Evolutionary conservation across 2,113 vertebrate species (phyloP), one percentile per base, ranked within the genome.

Genomic region (Lethenteron reissneri): DNA sequence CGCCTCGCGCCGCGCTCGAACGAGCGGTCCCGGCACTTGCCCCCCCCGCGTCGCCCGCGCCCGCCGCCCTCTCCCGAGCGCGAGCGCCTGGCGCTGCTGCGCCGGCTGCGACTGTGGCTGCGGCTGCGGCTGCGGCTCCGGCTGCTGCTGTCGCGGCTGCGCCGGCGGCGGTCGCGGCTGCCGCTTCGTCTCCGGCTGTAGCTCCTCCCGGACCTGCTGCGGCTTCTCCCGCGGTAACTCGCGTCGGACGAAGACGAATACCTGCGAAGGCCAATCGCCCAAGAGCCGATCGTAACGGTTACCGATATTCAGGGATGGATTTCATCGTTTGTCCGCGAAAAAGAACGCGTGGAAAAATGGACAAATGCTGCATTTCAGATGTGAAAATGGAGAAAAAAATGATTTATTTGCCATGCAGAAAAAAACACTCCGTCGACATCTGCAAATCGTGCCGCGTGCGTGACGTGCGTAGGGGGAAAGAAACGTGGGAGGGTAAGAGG

Each of bases 71-170:
- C 59, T 83, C 83, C 8, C 83, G 78, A 0, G 89, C 86, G 71
- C 25, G 64, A 41, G 41, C 41, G 41, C 41, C 84, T 88, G 71
- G 90, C 87, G 0, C 81, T 81, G 12, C 85, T 85, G 17, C 86
- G 83, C 0, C 78, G 88, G 70, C 75, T 83, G 75, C 85, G 85
- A 41, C 83, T 75, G 0, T 83, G 89, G 72, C 82, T 75, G 0
- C 90, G 94, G 11, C 83, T 85, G 78, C 89, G 90, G 1, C 84
- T 91, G 9, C 85, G 90, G 79, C 92, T 96, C 56, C 84, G 78
- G 1, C 82, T 80, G 71, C 92, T 92, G 1, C 86, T 84, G 74
- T 84, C 83, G 10, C 82, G 84, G 14, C 83, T 82, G 2, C 84
- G 76, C 1, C 86, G 85, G 74, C 85, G 83, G 11, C 82, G 84